Evolutionary conservation across 2,888 invertebrate genomes (phyloP).

Genomic region (Esperia sulphurella): DNA sequence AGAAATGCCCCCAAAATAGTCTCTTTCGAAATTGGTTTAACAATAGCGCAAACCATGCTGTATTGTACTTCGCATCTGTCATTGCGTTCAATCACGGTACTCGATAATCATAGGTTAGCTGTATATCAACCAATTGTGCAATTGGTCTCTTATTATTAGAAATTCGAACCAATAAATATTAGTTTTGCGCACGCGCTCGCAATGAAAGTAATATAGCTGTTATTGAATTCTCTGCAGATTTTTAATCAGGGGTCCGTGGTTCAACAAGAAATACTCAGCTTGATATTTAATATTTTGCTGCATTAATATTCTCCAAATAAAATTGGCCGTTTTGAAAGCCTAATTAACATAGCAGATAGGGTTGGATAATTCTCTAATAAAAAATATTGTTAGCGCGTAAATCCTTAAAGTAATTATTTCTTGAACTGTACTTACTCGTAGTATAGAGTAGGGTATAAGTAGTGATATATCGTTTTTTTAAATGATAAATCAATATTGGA

Average conservation of each 20-base stretch:
- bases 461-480: too few relatives aligned
- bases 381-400: too few relatives aligned
- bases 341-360: too few relatives aligned
- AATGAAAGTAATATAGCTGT: not conserved
- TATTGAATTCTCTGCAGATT: not conserved
- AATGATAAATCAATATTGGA: too few relatives aligned
- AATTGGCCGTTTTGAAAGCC: too few relatives aligned
- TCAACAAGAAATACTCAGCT: too few relatives aligned
- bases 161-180: constrained; percentile 47
- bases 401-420: too few relatives aligned
- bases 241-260: not conserved
- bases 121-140: constrained; percentile 43
- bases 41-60: constrained; percentile 48
- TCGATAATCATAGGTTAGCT: constrained; percentile 58
- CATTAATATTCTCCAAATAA: too few relatives aligned
- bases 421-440: too few relatives aligned
- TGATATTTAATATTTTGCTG: too few relatives aligned
- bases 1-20: constrained; percentile 59
- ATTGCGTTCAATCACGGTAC: constrained; percentile 56
- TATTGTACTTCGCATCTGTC: constrained; percentile 71
- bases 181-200: constrained; percentile 42
- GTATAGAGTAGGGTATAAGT: too few relatives aligned
- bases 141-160: constrained; percentile 52
- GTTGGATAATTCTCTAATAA: too few relatives aligned
- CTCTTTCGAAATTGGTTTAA: constrained; percentile 53